Base-by-base conservation (phyloP, 2,797 vertebrate species). In the Sciurus carolinensis region DNA sequence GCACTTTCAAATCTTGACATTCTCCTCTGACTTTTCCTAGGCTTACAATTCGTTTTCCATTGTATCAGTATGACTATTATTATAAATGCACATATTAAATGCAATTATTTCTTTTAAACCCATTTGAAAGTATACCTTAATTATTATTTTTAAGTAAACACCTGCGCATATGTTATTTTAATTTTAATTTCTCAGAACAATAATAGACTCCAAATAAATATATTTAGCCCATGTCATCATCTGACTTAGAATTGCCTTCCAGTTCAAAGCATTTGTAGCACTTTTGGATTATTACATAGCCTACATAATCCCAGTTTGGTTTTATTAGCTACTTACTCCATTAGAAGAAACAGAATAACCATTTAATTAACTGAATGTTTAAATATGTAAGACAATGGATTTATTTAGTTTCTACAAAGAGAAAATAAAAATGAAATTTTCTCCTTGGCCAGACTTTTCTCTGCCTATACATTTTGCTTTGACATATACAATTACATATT, bases 261-360 rank as follows among this genome's bases (percentile, higher is more conserved):
- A 66, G 1, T 5, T 59, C 67, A 42, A 88, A 52, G 15, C 30
- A 1, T 93, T 67, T 75, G 11, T 28, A 76, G 18, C 6, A 67
- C 24, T 0, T 77, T 80, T 87, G 2, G 36, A 36, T 50, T 15
- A 71, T 30, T 71, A 69, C 42, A 33, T 67, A 52, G 64, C 66
- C 11, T 36, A 59, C 28, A 75, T 71, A 39, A 87, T 82, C 0
- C 71, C 28, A 59, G 6, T 52, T 92, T 42, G 5, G 42, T 88
- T 91, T 17, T 20, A 39, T 82, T 82, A 79, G 50, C 22, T 83
- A 28, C 18, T 82, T 42, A 77, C 17, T 87, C 26, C 73, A 96
- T 30, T 85, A 73, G 18, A 92, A 96, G 52, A 94, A 94, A 72
- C 33, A 54, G n/a, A 94, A 52, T 88, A 57, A 33, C 8, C 24